Percentiles rank a stretch among this genome's conserved stretches.
Evolutionary conservation across 2,113 vertebrate genomes (phyloP).

Genomic region (Pristiophorus japonicus): DNA sequence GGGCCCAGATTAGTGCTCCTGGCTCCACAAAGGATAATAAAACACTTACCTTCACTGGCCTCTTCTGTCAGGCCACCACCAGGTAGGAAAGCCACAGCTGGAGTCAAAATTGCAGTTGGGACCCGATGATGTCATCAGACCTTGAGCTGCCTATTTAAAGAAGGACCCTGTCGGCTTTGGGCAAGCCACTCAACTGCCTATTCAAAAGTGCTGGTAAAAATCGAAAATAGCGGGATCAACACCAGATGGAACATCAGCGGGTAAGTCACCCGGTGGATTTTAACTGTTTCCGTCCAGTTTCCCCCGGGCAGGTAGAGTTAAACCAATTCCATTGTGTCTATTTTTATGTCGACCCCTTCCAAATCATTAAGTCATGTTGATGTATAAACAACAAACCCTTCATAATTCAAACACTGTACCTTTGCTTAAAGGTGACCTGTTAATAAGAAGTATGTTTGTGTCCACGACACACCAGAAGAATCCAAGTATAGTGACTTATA

Average conservation of each 20-base stretch:
- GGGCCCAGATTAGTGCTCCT: background rate
- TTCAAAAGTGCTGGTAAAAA: background rate
- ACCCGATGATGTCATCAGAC: background rate
- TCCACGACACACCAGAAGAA: background rate
- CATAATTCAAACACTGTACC: background rate
- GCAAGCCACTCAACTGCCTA: background rate
- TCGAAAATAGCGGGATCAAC: background rate
- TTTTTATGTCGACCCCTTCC: background rate
- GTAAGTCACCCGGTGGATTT: background rate
- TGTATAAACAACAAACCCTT: background rate
- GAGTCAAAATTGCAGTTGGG: background rate
- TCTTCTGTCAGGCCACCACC: background rate
- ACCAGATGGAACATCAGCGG: background rate
- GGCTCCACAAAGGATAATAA: background rate
- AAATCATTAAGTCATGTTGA: background rate
- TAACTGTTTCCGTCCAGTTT: background rate
- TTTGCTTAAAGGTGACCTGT: slow-evolving; percentile 4
- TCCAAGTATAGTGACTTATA: background rate
- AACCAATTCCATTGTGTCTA: background rate
- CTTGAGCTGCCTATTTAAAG: background rate
- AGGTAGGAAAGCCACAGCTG: background rate
- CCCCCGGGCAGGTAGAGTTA: background rate
- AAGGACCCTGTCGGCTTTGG: background rate
- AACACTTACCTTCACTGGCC: background rate
- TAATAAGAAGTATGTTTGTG: background rate